Percentiles rank a stretch among this genome's conserved stretches.
phyloP scores from a whole-genome alignment of 2,888 invertebrate genomes.

The Dorcus parallelipipedus region DNA sequence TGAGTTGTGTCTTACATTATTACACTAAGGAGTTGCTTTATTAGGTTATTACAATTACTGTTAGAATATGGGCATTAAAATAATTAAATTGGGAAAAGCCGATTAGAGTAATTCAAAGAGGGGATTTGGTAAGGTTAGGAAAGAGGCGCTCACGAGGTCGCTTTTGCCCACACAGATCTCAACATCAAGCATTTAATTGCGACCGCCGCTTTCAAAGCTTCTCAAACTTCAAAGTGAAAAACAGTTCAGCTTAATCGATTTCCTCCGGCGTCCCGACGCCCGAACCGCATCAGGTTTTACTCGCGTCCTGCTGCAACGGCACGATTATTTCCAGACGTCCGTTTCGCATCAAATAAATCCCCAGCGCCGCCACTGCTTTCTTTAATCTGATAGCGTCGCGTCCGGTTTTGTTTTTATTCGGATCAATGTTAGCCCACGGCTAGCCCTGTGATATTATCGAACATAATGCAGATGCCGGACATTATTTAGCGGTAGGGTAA shows the following conservation, averaged over 20 bases:
- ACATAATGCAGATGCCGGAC: slow-evolving; percentile 21
- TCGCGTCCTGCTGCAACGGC: slow-evolving; percentile 13
- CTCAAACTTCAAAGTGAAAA: slow-evolving; percentile 44
- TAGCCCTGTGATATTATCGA: slow-evolving; percentile 17
- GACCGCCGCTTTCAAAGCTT: slow-evolving; percentile 39
- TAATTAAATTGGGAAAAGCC: slow-evolving; percentile 35
- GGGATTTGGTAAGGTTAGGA: slow-evolving; percentile 26
- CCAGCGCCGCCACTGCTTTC: no score
- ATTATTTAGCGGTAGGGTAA: slow-evolving; percentile 28
- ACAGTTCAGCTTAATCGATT: slow-evolving; percentile 44
- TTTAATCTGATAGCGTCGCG: no score
- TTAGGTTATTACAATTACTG: no score
- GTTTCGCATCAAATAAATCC: not conserved
- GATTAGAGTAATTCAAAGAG: slow-evolving; percentile 26
- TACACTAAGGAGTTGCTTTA: no score
- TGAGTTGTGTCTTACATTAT: no score
- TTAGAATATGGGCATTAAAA: not conserved
- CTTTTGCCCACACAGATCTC: slow-evolving; percentile 18
- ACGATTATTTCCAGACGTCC: slow-evolving; percentile 16
- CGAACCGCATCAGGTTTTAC: slow-evolving; percentile 23
- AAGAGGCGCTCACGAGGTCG: slow-evolving; percentile 20
- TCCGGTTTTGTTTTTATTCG: no score
- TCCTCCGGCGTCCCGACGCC: slow-evolving; percentile 39
- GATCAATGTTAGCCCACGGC: not conserved
- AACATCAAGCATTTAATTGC: slow-evolving; percentile 37